Evolutionary conservation across 1,140 invertebrate species (phyloP), one percentile per base, ranked within the genome.

Genomic region (Scaptomyza montana): DNA sequence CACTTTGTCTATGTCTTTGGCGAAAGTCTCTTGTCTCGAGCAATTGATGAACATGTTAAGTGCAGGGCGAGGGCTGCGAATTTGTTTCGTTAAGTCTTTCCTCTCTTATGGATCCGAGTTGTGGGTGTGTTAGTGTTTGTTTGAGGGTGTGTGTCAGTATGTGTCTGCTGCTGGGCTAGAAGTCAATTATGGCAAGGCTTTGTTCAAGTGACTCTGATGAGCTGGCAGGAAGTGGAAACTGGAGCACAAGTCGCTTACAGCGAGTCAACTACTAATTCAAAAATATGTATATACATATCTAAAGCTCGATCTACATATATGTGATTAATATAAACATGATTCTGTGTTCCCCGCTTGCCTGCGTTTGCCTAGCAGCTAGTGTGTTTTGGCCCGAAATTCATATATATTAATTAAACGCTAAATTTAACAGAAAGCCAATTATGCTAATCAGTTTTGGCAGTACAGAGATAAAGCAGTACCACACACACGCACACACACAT

Each of bases 11-110:
- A 71, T 82, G 84, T 89, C 66, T 36, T 36, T 36, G 72, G 74
- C 67, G 61, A 71, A 79, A 79, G 61, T 55, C 53, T 67, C 57
- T 60, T 7, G 33, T 36, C 33, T 63, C 64, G 65, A 63, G 75
- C 84, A 82, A 89, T 86, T 89, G 82, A 86, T 86, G 82, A 86
- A 86, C 84, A 82, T 82, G 82, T 86, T 86, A 89, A 87, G 82
- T 82, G 82, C 70, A 82, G 77, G 60, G 71, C 60, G 47, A 82
- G 81, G 63, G 50, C 56, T 66, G 66, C 61, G 55, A 68, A 82
- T 60, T 80, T 49, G 77, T 66, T 68, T 45, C 39, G 36, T 60
- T 77, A 70, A 57, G 68, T 77, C 16, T 84, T 33, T 33, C 7
- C 30, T 71, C 75, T 77, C 5, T 8, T 68, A 76, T 56, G 45